Evolutionary conservation across 2,113 vertebrate genomes (phyloP).

Genomic region (Mirza zaza): DNA sequence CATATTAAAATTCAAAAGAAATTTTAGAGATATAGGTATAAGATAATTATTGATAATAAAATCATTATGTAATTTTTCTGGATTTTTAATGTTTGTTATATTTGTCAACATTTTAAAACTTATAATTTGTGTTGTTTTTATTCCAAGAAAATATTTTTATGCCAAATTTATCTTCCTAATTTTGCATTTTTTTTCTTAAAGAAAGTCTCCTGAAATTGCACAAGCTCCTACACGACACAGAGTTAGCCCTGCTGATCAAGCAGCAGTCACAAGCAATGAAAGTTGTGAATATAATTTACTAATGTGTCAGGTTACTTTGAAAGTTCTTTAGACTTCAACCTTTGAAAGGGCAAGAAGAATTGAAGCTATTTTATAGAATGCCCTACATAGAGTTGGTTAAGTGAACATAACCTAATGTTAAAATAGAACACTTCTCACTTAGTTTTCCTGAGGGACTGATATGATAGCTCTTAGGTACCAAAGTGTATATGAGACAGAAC

Average conservation of each 20-base stretch:
- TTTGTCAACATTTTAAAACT: slow-evolving; percentile 11
- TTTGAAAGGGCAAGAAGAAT: neutral
- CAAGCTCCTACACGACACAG: neutral
- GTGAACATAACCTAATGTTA: neutral
- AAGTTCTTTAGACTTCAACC: neutral
- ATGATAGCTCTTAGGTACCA: neutral
- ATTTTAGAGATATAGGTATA: neutral
- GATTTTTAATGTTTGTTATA: neutral
- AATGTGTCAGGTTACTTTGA: neutral
- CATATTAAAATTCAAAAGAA: slow-evolving; percentile 21
- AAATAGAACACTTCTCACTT: neutral
- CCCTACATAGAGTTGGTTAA: neutral
- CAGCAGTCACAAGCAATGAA: neutral
- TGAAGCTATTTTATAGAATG: neutral
- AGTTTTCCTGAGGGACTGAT: neutral
- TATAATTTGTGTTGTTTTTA: neutral
- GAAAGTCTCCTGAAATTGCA: neutral
- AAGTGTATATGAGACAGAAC: neutral
- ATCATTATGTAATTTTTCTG: neutral
- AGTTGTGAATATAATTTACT: neutral
- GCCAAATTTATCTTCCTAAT: neutral
- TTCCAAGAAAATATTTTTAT: neutral
- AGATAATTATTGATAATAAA: neutral
- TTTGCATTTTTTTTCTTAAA: neutral
- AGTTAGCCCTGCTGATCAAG: neutral